phyloP scores from a whole-genome alignment of 2,113 vertebrate genomes.

The Merops nubicus region DNA sequence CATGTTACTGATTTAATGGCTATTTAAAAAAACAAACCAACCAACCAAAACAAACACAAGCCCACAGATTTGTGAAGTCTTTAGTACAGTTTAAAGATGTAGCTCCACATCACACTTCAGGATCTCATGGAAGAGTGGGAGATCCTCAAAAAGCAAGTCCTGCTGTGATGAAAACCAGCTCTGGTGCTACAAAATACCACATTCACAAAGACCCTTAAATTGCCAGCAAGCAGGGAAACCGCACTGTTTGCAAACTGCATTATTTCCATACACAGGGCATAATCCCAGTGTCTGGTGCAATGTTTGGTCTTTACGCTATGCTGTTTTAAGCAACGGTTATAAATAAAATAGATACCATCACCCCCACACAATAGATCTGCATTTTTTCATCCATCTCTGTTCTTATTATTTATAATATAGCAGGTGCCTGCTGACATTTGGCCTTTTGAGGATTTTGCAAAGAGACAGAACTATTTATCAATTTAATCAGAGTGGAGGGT shows the following conservation, averaged over 20 bases:
- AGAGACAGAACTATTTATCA: neutral
- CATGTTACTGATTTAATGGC: neutral
- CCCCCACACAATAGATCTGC: neutral
- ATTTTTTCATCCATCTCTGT: neutral
- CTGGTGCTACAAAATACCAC: neutral
- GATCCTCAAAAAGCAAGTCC: neutral
- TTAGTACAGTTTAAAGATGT: neutral
- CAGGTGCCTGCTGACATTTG: neutral
- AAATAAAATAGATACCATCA: constrained; percentile 12
- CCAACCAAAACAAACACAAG: neutral
- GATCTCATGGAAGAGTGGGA: neutral
- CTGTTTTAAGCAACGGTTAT: neutral
- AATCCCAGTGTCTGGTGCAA: neutral
- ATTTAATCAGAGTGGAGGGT: neutral
- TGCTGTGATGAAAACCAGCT: neutral
- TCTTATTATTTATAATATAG: neutral
- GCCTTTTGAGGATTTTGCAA: neutral
- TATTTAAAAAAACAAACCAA: neutral
- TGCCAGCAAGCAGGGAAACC: neutral
- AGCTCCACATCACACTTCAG: neutral
- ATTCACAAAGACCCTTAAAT: neutral
- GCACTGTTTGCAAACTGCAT: neutral
- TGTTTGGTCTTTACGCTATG: neutral
- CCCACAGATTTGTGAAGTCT: neutral
- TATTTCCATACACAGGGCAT: neutral